Conservation (phyloP, 1,140 invertebrate genomes). For the Laodelphax striatellus region DNA sequence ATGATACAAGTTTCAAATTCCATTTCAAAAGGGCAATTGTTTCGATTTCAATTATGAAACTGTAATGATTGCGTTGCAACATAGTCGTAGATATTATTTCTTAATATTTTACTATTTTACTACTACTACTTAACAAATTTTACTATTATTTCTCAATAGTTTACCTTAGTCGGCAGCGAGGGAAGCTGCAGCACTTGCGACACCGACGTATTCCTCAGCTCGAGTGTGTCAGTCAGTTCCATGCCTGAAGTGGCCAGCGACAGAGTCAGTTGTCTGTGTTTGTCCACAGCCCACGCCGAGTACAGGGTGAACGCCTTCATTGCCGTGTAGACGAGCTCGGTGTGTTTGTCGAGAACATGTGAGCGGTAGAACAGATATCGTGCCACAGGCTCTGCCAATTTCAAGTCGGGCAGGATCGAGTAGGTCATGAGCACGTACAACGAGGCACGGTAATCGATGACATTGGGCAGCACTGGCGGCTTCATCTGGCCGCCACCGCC, state of each 20-base stretch:
- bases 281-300: conserved; percentile 40
- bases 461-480: conserved; percentile 32
- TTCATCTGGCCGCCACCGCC: conserved; percentile 35
- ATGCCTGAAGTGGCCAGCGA: conserved; percentile 51
- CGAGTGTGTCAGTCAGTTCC: conserved; percentile 50
- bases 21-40: too few species aligned
- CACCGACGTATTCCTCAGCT: conserved; percentile 39
- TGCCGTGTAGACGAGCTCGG: conserved; percentile 42
- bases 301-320: conserved; percentile 44
- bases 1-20: too few species aligned
- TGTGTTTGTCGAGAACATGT: conserved; percentile 43
- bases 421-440: conserved; percentile 34
- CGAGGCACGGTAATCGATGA: conserved; percentile 37
- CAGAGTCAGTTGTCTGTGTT: conserved; percentile 44
- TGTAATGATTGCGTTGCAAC: too few species aligned
- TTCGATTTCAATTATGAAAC: too few species aligned
- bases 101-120: too few species aligned
- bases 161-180: conserved; percentile 42
- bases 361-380: conserved; percentile 44
- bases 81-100: too few species aligned
- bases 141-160: too few species aligned
- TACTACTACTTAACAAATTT: too few species aligned
- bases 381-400: conserved; percentile 47
- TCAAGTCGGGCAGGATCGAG: conserved; percentile 38
- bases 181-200: conserved; percentile 41